Evolutionary conservation across 2,113 vertebrate genomes (phyloP).

Genomic region (Podarcis raffonei): DNA sequence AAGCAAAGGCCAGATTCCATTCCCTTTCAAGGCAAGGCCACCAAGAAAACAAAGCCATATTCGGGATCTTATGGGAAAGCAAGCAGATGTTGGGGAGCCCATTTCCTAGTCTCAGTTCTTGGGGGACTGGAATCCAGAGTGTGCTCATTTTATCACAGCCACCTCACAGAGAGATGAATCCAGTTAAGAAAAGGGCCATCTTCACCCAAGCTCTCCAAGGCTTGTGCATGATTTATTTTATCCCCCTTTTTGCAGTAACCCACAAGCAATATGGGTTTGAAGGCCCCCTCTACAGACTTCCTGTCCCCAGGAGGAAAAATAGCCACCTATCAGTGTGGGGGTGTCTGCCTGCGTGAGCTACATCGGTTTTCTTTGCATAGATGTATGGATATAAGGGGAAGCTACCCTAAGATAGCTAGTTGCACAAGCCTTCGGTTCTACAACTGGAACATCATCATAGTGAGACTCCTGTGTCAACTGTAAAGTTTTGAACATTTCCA

Average conservation of each 20-base stretch:
- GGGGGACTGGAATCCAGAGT: no score
- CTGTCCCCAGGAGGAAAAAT: neutral
- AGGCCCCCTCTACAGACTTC: neutral
- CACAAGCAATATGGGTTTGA: neutral
- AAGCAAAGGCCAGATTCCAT: accelerated
- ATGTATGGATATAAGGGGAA: neutral
- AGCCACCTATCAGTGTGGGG: neutral
- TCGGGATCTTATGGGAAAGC: neutral
- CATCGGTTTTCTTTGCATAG: neutral
- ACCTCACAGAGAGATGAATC: neutral
- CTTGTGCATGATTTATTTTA: neutral
- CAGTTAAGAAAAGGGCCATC: neutral
- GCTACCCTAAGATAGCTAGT: neutral
- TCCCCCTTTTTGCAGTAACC: neutral
- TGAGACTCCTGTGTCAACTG: neutral
- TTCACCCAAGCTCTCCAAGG: neutral
- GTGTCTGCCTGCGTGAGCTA: neutral
- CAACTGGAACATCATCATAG: neutral
- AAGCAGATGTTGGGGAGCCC: neutral
- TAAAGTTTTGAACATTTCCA: neutral
- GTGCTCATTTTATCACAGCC: neutral
- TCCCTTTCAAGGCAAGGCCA: conserved; percentile 5
- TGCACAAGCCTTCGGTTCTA: neutral
- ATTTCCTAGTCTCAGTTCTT: no score
- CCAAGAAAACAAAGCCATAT: no score